A percentile compares a stretch with the other conserved stretches of the same genome.
phyloP scores from a whole-genome alignment of 2,888 invertebrate genomes.

The Melanostoma scalare region DNA sequence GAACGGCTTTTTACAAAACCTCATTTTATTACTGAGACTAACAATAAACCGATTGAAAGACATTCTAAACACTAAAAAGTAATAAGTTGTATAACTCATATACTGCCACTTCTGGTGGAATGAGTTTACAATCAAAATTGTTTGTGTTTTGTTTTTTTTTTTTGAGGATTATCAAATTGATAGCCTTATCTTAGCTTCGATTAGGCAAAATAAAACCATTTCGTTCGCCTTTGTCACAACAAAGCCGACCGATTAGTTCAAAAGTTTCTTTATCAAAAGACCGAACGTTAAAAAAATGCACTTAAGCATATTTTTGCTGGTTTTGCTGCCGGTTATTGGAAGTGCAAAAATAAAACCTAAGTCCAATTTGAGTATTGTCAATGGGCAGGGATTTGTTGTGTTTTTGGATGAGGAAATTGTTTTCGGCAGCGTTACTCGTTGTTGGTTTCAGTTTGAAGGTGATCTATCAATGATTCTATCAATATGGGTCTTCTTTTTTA shows the following conservation, averaged over 20 bases:
- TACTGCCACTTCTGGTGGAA: too few relatives aligned
- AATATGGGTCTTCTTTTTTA: not conserved
- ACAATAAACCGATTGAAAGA: too few relatives aligned
- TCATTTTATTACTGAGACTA: too few relatives aligned
- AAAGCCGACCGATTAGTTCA: not conserved
- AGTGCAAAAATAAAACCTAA: slow-evolving; percentile 70
- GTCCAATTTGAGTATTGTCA: slow-evolving; percentile 60
- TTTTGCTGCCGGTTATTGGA: not conserved
- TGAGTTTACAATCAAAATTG: not conserved
- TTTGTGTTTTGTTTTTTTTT: not conserved
- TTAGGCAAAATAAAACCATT: not conserved
- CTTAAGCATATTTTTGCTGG: not conserved
- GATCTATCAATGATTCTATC: not conserved
- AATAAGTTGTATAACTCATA: too few relatives aligned
- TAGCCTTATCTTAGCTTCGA: slow-evolving; percentile 2
- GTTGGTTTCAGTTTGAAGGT: slow-evolving; percentile 75
- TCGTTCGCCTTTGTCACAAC: not conserved
- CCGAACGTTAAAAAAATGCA: not conserved
- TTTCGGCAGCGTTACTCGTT: slow-evolving; percentile 73
- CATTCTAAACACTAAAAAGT: too few relatives aligned
- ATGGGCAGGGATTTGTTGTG: slow-evolving; percentile 74
- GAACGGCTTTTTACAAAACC: too few relatives aligned
- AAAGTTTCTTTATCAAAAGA: not conserved
- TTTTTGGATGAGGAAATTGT: slow-evolving; percentile 73
- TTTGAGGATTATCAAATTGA: not conserved